phyloP scores from a whole-genome alignment of 2,113 vertebrate species.

The crab-eating macaque (Macaca fascicularis) region T2T-MFA8v1.1 NC_088379.1:130845501-130846000 shows the following conservation, averaged over 20 bases:
- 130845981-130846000: neutral
- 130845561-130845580: neutral
- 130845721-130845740: neutral
- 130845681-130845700: neutral
- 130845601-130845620: neutral
- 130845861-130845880: neutral
- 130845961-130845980: neutral
- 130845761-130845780: neutral
- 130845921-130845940: neutral
- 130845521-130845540: neutral
- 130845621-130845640: neutral
- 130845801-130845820: neutral
- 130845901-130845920: neutral
- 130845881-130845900: neutral
- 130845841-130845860: neutral
- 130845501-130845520: neutral
- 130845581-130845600: neutral
- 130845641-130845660: neutral
- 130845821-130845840: neutral
- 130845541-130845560: neutral
- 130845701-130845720: neutral
- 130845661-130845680: neutral
- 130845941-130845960: neutral
- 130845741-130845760: neutral
- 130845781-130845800: neutral